Conservation (phyloP, 2,113 vertebrate genomes). For the Dipodomys ordii region DNA sequence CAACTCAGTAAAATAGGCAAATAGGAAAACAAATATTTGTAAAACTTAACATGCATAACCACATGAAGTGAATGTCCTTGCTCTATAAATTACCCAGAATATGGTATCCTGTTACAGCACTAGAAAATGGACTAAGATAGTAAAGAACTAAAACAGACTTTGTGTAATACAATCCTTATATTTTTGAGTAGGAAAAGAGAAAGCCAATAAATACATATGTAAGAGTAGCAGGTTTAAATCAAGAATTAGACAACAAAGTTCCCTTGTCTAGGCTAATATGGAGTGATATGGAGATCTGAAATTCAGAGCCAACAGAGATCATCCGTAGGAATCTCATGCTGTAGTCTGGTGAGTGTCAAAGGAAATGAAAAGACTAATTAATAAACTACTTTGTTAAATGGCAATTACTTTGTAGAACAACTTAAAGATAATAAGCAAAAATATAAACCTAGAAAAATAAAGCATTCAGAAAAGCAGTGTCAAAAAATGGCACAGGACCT, state of each 20-base stretch:
- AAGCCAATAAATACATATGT: neutral
- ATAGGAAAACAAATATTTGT: neutral
- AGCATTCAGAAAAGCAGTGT: neutral
- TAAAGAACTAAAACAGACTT: neutral
- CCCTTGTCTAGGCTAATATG: too few species aligned
- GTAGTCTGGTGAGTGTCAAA: neutral
- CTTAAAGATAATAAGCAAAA: too few species aligned
- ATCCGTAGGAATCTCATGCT: neutral
- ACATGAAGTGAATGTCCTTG: neutral
- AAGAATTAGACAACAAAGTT: too few species aligned
- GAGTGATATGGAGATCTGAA: too few species aligned
- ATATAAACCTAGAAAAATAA: neutral
- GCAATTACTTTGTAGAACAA: too few species aligned
- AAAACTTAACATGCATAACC: neutral
- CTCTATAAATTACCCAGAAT: neutral
- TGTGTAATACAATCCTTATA: conserved; percentile 6
- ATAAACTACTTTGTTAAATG: too few species aligned
- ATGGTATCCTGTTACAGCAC: neutral
- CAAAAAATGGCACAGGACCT: neutral
- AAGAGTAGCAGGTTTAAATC: neutral
- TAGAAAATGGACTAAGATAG: neutral
- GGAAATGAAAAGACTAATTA: neutral
- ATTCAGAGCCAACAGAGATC: too few species aligned
- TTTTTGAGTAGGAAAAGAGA: neutral
- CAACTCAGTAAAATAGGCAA: neutral